Evolutionary conservation across 2,888 invertebrate genomes (phyloP).

Genomic region (Sesia bembeciformis): DNA sequence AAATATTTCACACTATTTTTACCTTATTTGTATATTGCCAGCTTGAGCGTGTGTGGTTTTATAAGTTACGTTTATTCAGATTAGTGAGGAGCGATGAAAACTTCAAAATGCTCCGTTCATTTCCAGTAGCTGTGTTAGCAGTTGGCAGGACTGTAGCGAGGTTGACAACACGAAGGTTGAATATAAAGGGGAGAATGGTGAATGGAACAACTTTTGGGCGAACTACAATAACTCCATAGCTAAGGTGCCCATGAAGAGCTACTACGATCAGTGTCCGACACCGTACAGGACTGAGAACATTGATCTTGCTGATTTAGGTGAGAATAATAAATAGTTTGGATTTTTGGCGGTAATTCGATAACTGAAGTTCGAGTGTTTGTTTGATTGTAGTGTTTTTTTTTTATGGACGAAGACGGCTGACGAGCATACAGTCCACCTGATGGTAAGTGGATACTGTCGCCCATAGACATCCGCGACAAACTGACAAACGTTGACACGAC

Average conservation of each 20-base stretch:
- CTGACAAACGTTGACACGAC: too few species aligned
- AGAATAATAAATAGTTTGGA: background rate
- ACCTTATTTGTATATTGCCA: too few species aligned
- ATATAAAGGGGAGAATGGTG: slow-evolving; percentile 25
- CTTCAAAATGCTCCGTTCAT: background rate
- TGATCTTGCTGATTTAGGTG: slow-evolving; percentile 46
- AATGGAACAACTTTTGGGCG: slow-evolving; percentile 61
- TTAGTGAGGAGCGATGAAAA: too few species aligned
- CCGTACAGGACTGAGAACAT: slow-evolving; percentile 51
- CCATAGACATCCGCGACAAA: too few species aligned
- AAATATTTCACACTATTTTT: too few species aligned
- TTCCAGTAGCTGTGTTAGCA: slow-evolving; percentile 37
- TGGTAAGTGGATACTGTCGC: too few species aligned
- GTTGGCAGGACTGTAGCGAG: slow-evolving; percentile 43
- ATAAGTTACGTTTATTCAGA: background rate
- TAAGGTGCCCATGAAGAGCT: slow-evolving; percentile 33
- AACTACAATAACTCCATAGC: slow-evolving; percentile 52
- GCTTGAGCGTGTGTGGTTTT: background rate
- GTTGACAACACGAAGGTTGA: slow-evolving; percentile 20
- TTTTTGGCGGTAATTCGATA: background rate
- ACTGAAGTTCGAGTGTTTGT: background rate
- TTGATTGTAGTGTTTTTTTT: background rate
- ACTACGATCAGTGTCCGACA: slow-evolving; percentile 63
- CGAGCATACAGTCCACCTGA: too few species aligned
- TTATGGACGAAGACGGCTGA: too few species aligned